Evolutionary conservation across 2,797 vertebrate species (phyloP).

Genomic region (Phalloptychus januarius): DNA sequence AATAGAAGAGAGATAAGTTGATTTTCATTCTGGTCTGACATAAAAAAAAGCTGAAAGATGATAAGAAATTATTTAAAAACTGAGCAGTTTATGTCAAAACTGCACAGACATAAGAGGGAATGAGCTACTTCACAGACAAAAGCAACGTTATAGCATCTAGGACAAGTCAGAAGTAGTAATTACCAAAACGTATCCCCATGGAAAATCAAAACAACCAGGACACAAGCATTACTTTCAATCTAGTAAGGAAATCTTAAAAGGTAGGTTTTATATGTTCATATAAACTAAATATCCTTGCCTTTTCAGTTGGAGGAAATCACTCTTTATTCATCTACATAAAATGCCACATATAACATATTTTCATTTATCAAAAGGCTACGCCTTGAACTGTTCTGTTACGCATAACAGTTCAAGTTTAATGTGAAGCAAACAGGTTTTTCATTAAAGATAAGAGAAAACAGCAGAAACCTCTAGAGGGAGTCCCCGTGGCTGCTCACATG

Average conservation of each 20-base stretch:
- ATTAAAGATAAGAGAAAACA: slow-evolving; percentile 14
- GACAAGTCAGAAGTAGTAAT: background rate
- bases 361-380: background rate
- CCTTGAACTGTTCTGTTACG: background rate
- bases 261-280: background rate
- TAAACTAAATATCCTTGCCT: background rate
- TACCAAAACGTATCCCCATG: background rate
- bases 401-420: slow-evolving; percentile 5
- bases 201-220: background rate
- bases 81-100: background rate
- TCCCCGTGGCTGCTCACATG: background rate
- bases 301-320: no score
- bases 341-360: background rate
- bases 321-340: background rate
- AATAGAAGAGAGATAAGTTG: slow-evolving; percentile 1
- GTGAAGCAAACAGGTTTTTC: slow-evolving; percentile 7
- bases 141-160: background rate
- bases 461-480: slow-evolving; percentile 13
- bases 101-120: background rate
- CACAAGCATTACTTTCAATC: background rate
- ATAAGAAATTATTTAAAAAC: background rate
- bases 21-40: background rate
- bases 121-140: background rate
- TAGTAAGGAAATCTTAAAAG: background rate
- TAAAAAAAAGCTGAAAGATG: background rate